phyloP scores from a whole-genome alignment of 2,797 vertebrate genomes.

The Clarias fuscus region DNA sequence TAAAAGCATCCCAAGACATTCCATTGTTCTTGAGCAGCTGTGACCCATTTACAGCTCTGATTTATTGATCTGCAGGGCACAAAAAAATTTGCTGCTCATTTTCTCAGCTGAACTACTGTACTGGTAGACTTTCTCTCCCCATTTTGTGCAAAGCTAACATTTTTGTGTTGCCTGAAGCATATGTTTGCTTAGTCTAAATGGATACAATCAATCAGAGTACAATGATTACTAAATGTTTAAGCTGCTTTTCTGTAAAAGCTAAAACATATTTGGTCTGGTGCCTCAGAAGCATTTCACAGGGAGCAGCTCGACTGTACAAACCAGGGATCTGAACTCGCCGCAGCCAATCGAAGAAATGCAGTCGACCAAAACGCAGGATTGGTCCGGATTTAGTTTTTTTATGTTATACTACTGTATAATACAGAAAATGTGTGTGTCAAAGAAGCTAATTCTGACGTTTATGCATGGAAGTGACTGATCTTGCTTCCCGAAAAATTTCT shows the following conservation, averaged over 20 bases:
- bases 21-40: slow-evolving; percentile 37
- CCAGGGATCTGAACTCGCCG: neutral
- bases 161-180: neutral
- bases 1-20: slow-evolving; percentile 49
- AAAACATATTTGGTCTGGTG: neutral
- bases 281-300: neutral
- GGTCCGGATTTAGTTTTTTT: too few relatives aligned
- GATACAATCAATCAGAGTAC: neutral
- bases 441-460: too few relatives aligned
- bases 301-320: neutral
- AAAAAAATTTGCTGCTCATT: neutral
- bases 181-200: neutral
- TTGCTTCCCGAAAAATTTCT: too few relatives aligned
- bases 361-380: too few relatives aligned
- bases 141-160: neutral
- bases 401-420: too few relatives aligned
- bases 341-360: neutral
- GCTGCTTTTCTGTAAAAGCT: neutral
- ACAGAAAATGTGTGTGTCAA: too few relatives aligned
- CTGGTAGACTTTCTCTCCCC: neutral
- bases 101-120: neutral
- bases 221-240: neutral
- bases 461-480: too few relatives aligned
- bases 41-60: slow-evolving; percentile 34
- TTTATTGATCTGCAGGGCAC: slow-evolving; percentile 42